phyloP scores from a whole-genome alignment of 1,140 invertebrate genomes.

The Formica selysi region DNA sequence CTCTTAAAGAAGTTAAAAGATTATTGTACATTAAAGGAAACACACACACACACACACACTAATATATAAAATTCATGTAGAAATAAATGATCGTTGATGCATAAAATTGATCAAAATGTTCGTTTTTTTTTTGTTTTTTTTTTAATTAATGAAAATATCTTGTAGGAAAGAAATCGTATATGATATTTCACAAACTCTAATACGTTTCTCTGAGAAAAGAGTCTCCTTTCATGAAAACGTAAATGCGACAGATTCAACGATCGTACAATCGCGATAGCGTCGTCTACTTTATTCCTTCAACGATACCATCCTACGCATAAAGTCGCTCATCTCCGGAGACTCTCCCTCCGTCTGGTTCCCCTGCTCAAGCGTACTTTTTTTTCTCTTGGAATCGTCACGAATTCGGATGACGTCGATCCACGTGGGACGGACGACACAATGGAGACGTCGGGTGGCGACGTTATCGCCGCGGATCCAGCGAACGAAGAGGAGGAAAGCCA shows the following conservation, averaged over 20 bases:
- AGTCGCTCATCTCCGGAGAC: slow-evolving; percentile 6
- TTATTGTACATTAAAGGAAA: neutral
- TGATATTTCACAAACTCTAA: neutral
- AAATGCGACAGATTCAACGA: slow-evolving; percentile 13
- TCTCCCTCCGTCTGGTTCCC: neutral
- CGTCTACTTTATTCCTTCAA: slow-evolving; percentile 34
- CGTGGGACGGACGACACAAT: slow-evolving; percentile 61
- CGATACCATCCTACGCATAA: slow-evolving; percentile 27
- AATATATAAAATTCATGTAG: no score
- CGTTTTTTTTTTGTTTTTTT: no score
- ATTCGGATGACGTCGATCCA: slow-evolving; percentile 56
- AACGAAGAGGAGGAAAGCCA: slow-evolving; percentile 59
- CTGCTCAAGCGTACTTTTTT: neutral
- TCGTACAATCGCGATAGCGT: slow-evolving; percentile 25
- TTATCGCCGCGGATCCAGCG: slow-evolving; percentile 54
- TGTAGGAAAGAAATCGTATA: no score
- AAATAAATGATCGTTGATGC: no score
- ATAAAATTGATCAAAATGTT: no score
- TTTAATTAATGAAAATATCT: no score
- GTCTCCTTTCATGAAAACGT: neutral
- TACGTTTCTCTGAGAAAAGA: neutral
- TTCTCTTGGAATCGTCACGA: slow-evolving; percentile 30
- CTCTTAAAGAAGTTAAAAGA: neutral
- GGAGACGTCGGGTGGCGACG: slow-evolving; percentile 63
- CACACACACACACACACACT: no score